Conservation (phyloP, 2,888 invertebrate species). For the Drosophila nr. perissopoda region DNA sequence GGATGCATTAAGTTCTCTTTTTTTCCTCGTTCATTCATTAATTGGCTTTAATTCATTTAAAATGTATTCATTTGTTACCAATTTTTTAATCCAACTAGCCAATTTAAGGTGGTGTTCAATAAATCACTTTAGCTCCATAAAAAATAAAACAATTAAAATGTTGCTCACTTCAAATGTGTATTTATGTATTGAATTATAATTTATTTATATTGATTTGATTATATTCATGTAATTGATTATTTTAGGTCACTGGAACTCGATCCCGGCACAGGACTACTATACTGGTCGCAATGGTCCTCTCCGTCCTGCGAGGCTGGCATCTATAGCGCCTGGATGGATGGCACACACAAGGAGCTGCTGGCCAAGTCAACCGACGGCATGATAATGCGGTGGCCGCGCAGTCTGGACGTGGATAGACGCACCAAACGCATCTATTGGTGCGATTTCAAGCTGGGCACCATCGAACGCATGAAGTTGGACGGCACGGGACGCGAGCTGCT, state of each 20-base stretch:
- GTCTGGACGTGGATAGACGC: slow-evolving; percentile 88
- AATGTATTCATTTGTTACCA: not conserved
- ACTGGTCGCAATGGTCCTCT: slow-evolving; percentile 90
- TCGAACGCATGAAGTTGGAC: slow-evolving; percentile 88
- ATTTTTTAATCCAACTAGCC: not conserved
- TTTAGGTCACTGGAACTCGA: slow-evolving; percentile 89
- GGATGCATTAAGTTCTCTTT: not conserved
- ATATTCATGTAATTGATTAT: slow-evolving; percentile 13
- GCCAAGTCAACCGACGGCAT: slow-evolving; percentile 88
- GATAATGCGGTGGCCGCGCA: slow-evolving; percentile 89
- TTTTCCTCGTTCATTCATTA: not conserved
- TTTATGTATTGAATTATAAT: not conserved
- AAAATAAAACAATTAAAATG: not conserved
- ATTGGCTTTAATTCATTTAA: not conserved
- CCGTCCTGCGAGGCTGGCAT: slow-evolving; percentile 86
- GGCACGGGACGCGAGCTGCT: slow-evolving; percentile 86
- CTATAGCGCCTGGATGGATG: slow-evolving; percentile 91
- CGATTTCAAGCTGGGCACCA: slow-evolving; percentile 89
- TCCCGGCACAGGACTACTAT: slow-evolving; percentile 90
- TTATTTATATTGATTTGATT: not conserved
- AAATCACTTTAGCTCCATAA: not conserved
- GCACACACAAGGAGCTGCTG: slow-evolving; percentile 87
- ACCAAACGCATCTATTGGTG: slow-evolving; percentile 89
- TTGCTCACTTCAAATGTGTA: not conserved
- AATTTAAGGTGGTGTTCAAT: not conserved